These are phyloP conservation scores for Anhinga anhinga DNA, from an alignment of 2,113 vertebrate species.

Conservation along the genomic window DNA sequence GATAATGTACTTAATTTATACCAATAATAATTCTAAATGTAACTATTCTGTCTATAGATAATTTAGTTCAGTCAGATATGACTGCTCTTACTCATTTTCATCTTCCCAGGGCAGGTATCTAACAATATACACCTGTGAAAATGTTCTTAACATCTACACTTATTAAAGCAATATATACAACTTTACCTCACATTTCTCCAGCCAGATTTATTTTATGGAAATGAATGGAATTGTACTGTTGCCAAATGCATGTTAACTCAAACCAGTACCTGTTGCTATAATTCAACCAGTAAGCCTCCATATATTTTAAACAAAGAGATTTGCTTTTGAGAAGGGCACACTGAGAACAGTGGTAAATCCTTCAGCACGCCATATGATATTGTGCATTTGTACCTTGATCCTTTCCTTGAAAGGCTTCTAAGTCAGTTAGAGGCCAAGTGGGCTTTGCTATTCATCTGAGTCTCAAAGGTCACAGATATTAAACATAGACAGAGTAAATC, in stretches of 20 bases:
- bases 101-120: not conserved
- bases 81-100: not conserved
- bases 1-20: not conserved
- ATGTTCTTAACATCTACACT: not conserved
- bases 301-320: not conserved
- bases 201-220: not conserved
- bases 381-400: not conserved
- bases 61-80: not conserved
- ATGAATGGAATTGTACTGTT: not conserved
- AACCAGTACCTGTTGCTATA: not conserved
- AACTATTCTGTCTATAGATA: not conserved
- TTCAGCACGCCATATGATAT: not conserved
- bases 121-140: not conserved
- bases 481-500: not conserved
- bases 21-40: not conserved
- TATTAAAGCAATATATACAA: not conserved
- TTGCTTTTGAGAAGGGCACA: not conserved
- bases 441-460: not conserved
- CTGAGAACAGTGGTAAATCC: not conserved
- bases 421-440: not conserved
- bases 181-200: not conserved
- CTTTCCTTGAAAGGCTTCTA: not conserved
- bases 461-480: not conserved
- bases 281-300: not conserved
- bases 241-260: not conserved